These are phyloP conservation scores for Ethmia dodecea DNA, from an alignment of 2,888 invertebrate genomes.

Conservation along the genomic window DNA sequence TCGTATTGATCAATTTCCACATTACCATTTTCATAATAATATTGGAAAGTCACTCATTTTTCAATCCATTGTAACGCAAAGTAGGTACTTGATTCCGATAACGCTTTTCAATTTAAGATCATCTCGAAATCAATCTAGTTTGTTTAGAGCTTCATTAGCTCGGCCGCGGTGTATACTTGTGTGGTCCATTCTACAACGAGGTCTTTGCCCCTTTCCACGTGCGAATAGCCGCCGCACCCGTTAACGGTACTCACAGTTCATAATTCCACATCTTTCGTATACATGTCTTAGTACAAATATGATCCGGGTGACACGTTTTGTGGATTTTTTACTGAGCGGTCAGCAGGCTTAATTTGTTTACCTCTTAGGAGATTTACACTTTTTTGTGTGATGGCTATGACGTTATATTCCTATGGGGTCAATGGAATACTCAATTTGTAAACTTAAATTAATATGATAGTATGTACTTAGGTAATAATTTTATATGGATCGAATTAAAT, in stretches of 20 bases:
- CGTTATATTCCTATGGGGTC: too few species aligned
- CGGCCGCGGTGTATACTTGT: constrained; percentile 20
- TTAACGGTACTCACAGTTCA: constrained; percentile 49
- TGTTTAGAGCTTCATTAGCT: constrained; percentile 7
- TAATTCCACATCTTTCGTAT: constrained; percentile 28
- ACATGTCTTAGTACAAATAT: neutral
- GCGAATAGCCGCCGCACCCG: constrained; percentile 50
- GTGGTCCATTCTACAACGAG: constrained; percentile 34
- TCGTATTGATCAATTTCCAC: too few species aligned
- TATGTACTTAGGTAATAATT: too few species aligned
- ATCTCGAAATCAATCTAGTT: neutral
- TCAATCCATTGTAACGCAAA: too few species aligned
- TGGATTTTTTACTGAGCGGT: neutral
- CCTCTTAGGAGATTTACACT: too few species aligned
- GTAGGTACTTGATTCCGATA: too few species aligned
- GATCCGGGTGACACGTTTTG: neutral
- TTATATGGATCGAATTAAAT: too few species aligned
- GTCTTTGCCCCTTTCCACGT: constrained; percentile 51
- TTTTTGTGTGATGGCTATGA: too few species aligned
- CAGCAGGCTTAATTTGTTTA: neutral
- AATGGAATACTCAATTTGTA: too few species aligned
- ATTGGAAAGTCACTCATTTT: too few species aligned
- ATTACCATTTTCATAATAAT: too few species aligned
- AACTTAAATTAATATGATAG: too few species aligned
- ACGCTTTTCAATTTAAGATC: neutral